phyloP scores from a whole-genome alignment of 2,797 vertebrate genomes.

The Pangasius djambal region DNA sequence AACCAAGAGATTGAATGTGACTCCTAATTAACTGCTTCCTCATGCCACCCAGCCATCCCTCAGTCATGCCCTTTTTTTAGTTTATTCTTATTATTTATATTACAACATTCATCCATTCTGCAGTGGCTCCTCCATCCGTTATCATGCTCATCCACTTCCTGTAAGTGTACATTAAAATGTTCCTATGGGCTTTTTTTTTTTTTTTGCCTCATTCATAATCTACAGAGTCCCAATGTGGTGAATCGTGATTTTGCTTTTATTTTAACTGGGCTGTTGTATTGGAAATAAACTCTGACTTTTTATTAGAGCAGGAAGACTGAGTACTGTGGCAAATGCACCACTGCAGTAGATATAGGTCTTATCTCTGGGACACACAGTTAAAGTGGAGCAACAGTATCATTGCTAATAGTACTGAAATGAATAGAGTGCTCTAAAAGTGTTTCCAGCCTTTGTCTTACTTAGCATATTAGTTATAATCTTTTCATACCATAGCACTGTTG shows the following conservation, averaged over 20 bases:
- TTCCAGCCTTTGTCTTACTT: background rate
- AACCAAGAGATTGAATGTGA: constrained; percentile 65
- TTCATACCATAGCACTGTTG: background rate
- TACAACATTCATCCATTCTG: background rate
- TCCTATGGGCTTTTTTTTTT: background rate
- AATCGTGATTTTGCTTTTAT: background rate
- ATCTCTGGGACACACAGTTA: background rate
- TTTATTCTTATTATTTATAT: constrained; percentile 24
- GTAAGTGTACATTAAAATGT: background rate
- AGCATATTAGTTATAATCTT: background rate
- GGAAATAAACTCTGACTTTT: background rate
- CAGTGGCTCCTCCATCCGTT: background rate
- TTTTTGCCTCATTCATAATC: background rate
- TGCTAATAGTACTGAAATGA: background rate
- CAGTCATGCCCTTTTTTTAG: constrained; percentile 14
- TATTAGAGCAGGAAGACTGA: background rate
- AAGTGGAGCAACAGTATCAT: background rate
- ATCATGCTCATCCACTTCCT: background rate
- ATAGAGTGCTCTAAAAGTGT: background rate
- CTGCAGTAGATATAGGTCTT: background rate
- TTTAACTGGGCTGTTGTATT: background rate
- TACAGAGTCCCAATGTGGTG: background rate
- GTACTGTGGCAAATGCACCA: background rate
- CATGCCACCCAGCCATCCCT: constrained; percentile 50
- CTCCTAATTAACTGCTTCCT: constrained; percentile 58